Conservation (phyloP, 2,888 invertebrate genomes). For the Fabriciana adippe region DNA sequence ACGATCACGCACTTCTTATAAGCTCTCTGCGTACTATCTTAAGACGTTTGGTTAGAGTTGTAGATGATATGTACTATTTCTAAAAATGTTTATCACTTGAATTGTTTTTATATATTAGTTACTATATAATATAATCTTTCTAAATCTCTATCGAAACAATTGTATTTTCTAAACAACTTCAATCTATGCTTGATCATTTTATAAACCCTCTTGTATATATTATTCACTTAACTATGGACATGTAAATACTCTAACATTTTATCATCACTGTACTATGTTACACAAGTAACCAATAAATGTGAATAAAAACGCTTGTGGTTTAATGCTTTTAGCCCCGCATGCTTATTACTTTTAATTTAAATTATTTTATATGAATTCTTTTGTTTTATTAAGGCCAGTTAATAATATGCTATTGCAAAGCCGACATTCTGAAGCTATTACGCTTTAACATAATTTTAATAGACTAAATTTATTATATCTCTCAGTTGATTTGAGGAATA, state of each 20-base stretch:
- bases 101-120: slow-evolving; percentile 26
- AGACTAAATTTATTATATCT: too few relatives aligned
- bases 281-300: slow-evolving; percentile 76
- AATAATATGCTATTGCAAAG: slow-evolving; percentile 42
- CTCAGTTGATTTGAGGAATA: too few relatives aligned
- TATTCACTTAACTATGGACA: slow-evolving; percentile 34
- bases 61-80: slow-evolving; percentile 14
- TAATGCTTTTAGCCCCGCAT: slow-evolving; percentile 79
- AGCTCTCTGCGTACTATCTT: not conserved
- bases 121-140: slow-evolving; percentile 17
- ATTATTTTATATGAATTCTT: slow-evolving; percentile 40
- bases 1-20: slow-evolving; percentile 13
- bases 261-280: slow-evolving; percentile 67
- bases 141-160: slow-evolving; percentile 23
- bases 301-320: slow-evolving; percentile 77
- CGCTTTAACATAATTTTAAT: not conserved
- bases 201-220: slow-evolving; percentile 40
- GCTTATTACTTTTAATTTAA: slow-evolving; percentile 59
- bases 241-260: slow-evolving; percentile 52
- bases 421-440: slow-evolving; percentile 13
- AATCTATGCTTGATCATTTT: slow-evolving; percentile 36
- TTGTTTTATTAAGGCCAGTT: slow-evolving; percentile 63
- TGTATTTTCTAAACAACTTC: slow-evolving; percentile 35
- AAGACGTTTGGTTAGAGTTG: slow-evolving; percentile 5
- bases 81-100: slow-evolving; percentile 5